phyloP scores from a whole-genome alignment of 2,888 invertebrate genomes.

The Synergus japonicus region DNA sequence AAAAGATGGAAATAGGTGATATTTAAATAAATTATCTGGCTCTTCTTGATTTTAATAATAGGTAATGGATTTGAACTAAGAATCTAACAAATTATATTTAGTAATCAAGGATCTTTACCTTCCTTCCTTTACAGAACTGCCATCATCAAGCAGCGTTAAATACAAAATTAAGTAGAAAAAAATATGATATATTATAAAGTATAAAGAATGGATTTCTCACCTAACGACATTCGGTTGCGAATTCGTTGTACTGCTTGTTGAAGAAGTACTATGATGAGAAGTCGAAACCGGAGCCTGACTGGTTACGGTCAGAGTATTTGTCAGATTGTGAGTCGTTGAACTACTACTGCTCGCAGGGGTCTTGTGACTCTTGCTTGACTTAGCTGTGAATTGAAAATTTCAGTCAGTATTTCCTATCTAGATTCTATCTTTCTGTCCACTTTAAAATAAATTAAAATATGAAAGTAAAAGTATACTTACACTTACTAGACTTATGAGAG shows the following conservation, averaged over 20 bases:
- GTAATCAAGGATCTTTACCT: slow-evolving; percentile 66
- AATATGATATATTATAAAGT: neutral
- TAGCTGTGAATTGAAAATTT: slow-evolving; percentile 63
- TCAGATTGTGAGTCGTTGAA: slow-evolving; percentile 67
- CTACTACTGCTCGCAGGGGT: slow-evolving; percentile 70
- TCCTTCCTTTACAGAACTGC: slow-evolving; percentile 74
- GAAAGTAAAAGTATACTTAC: slow-evolving; percentile 64
- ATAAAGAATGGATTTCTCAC: slow-evolving; percentile 57
- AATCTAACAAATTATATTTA: neutral
- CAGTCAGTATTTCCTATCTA: neutral
- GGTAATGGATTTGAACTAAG: neutral
- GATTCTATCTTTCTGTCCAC: neutral
- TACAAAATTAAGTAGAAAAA: slow-evolving; percentile 49
- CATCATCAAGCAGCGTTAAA: slow-evolving; percentile 60
- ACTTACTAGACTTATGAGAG: slow-evolving; percentile 77
- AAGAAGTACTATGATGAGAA: slow-evolving; percentile 66
- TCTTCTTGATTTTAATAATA: neutral
- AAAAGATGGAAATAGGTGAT: slow-evolving; percentile 1
- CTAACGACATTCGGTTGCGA: slow-evolving; percentile 75
- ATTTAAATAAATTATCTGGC: neutral
- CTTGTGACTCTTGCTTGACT: slow-evolving; percentile 76
- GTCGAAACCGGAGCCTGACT: slow-evolving; percentile 65
- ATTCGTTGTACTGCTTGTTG: slow-evolving; percentile 70
- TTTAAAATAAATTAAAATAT: neutral
- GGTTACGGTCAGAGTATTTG: slow-evolving; percentile 64